A percentile compares a stretch with the other conserved stretches of the same genome.
phyloP scores from a whole-genome alignment of 2,113 vertebrate species.

The Scophthalmus maximus region DNA sequence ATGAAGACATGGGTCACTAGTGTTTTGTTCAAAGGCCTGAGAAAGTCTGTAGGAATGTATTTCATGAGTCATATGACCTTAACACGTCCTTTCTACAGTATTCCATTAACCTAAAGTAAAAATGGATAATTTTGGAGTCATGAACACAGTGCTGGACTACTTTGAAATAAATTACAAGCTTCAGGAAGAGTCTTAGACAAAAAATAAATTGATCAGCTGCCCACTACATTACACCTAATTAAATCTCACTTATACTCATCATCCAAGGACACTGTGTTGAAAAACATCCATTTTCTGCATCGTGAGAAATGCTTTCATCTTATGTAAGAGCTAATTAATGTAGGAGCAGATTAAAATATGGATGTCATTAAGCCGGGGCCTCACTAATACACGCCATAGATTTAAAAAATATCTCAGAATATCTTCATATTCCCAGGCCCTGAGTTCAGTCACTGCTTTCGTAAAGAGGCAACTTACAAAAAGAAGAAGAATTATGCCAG shows the following conservation, averaged over 20 bases:
- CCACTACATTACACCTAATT: slow-evolving; percentile 29
- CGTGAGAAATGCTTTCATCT: slow-evolving; percentile 17
- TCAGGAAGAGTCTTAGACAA: too few relatives aligned
- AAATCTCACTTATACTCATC: slow-evolving; percentile 14
- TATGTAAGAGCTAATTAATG: slow-evolving; percentile 20
- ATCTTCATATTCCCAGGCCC: too few relatives aligned
- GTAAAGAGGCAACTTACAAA: not conserved
- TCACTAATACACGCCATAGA: not conserved
- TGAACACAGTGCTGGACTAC: not conserved
- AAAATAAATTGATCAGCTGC: not conserved
- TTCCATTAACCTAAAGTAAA: not conserved
- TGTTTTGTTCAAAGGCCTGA: not conserved
- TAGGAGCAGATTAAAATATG: slow-evolving; percentile 15
- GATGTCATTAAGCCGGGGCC: not conserved
- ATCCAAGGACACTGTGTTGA: slow-evolving; percentile 26
- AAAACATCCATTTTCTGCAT: slow-evolving; percentile 32
- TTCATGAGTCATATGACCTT: not conserved
- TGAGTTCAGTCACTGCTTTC: not conserved
- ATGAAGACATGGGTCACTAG: slow-evolving; percentile 22
- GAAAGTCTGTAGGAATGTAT: not conserved
- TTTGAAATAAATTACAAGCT: too few relatives aligned
- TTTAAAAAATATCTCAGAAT: slow-evolving; percentile 8
- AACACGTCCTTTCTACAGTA: not conserved
- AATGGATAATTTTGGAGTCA: not conserved
- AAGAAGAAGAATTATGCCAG: not conserved